These are phyloP conservation scores for Loriculus beryllinus DNA, from an alignment of 2,797 vertebrate species.

Conservation along the genomic window DNA sequence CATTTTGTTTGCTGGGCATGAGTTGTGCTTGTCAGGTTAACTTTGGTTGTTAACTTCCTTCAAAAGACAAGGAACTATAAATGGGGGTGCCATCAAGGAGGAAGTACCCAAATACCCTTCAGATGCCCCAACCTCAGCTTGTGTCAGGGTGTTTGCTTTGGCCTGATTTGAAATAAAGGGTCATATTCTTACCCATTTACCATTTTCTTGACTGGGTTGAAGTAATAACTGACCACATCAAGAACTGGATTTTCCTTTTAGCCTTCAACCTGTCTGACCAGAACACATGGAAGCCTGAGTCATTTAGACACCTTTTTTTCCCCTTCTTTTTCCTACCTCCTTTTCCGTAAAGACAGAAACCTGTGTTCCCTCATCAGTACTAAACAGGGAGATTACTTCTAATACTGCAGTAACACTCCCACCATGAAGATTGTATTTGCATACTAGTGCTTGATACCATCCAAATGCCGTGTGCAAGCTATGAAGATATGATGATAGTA, in stretches of 20 bases:
- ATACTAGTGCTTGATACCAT: background rate
- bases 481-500: background rate
- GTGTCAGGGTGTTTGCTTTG: background rate
- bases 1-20: background rate
- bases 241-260: background rate
- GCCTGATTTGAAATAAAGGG: background rate
- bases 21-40: background rate
- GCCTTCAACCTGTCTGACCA: background rate
- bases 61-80: background rate
- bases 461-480: background rate
- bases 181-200: background rate
- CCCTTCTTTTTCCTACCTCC: background rate
- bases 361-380: background rate
- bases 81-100: background rate
- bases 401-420: background rate
- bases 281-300: background rate
- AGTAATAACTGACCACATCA: background rate
- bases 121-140: background rate
- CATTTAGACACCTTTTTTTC: background rate
- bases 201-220: background rate
- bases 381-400: background rate
- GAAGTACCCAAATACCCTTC: background rate
- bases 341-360: background rate
- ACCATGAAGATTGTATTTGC: background rate
- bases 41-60: background rate